Evolutionary conservation across 2,113 vertebrate species (phyloP), one percentile per base, ranked within the genome.

Genomic region (Catharus bicknelli): DNA sequence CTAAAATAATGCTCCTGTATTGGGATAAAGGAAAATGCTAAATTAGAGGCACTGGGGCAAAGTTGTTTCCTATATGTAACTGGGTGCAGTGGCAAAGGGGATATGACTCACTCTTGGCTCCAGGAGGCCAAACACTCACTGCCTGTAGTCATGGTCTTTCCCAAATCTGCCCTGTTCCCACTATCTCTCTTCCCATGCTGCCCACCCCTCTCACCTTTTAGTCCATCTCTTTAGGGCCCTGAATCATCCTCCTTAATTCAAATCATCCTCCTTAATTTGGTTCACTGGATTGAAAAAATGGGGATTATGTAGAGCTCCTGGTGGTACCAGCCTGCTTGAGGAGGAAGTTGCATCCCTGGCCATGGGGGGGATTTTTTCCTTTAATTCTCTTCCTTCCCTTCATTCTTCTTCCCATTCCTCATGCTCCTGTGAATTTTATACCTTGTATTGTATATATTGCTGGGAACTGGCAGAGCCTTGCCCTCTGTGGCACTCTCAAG

Each of bases 201-300:
- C 36, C 16, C 5, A 3, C 16, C 22, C 26, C n/a, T 64, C 67
- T 64, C 36, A 10, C 11, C 17, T 82, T 79, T 79, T 18, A 67
- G 34, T 84, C 48, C 43, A 30, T 21, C 18, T 68, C 66, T 89
- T 89, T 17, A 75, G 34, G 14, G 55, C 40, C 29, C 34, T 23
- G 40, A 86, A 63, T 51, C 2, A 3, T 32, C 38, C 51, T 55
- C 18, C 48, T 74, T 50, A 32, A 50, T 26, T 55, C 0, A 0
- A 93, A 58, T 47, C 1, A 5, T 34, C 38, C 48, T 54, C 20
- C 43, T 45, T 38, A 40, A 32, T 34, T 70, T 0, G 0, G 14
- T 29, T 51, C 48, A 40, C 34, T 26, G 21, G 48, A n/a, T 29
- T 0, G 1, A 70, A 77, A 82, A 83, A 1, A 47, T 0, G 0